Evolutionary conservation across 2,797 vertebrate species (phyloP).

Genomic region (Bovichtus variegatus): DNA sequence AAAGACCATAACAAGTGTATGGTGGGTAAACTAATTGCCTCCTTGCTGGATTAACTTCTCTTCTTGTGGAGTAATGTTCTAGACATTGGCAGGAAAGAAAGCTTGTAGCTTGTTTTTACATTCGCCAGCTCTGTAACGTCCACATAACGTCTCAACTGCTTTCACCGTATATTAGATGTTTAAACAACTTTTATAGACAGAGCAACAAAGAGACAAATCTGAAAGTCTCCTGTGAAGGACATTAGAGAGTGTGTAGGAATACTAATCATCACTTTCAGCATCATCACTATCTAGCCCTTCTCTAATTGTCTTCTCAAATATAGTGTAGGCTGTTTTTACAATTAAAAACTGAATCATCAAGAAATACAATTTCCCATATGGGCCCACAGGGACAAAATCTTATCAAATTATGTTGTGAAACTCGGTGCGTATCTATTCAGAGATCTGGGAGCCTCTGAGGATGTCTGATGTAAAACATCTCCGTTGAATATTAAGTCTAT

Average conservation of each 20-base stretch:
- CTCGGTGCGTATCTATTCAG: constrained; percentile 19
- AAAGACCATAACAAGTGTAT: no score
- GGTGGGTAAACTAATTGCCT: no score
- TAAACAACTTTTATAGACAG: neutral
- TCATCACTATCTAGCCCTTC: constrained; percentile 10
- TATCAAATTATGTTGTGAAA: constrained; percentile 14
- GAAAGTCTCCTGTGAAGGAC: neutral
- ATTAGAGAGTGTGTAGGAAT: constrained; percentile 3
- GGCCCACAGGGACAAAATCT: neutral
- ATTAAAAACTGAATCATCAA: constrained; percentile 34
- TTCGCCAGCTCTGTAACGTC: no score
- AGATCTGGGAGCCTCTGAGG: constrained; percentile 9
- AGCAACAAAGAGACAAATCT: neutral
- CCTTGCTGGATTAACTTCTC: no score
- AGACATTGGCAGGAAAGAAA: no score
- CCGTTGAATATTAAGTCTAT: constrained; percentile 8
- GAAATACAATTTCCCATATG: constrained; percentile 33
- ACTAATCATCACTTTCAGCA: neutral
- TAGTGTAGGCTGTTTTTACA: constrained; percentile 7
- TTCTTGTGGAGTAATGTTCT: no score
- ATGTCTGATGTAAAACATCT: constrained; percentile 26
- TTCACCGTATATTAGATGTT: no score
- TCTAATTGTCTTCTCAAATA: constrained; percentile 25
- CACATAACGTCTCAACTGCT: no score
- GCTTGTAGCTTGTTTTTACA: no score